These are phyloP conservation scores for Stenchaetothrips biformis DNA, from an alignment of 2,888 invertebrate species.

Conservation along the genomic window DNA sequence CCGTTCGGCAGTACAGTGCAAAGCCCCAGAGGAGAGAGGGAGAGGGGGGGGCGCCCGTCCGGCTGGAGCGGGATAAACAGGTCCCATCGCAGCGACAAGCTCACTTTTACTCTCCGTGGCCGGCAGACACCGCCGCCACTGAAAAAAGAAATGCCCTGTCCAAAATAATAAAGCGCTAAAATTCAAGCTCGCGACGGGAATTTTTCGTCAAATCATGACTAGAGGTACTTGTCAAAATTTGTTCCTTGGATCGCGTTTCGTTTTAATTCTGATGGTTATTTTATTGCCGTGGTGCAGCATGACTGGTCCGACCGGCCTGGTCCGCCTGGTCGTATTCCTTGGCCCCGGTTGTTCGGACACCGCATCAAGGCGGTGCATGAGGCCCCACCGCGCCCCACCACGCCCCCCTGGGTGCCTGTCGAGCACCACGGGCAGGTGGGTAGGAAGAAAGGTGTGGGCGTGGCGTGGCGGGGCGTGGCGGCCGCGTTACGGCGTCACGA, in stretches of 20 bases:
- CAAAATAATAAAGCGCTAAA: no score
- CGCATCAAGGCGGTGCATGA: no score
- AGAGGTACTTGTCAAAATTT: no score
- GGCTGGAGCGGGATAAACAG: background rate
- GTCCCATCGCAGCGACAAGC: background rate
- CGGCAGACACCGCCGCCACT: background rate
- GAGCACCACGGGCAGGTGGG: background rate
- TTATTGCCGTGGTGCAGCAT: no score
- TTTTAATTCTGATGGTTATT: no score
- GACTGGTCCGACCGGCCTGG: no score
- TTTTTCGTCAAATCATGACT: no score
- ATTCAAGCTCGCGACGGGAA: no score
- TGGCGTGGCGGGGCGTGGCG: background rate
- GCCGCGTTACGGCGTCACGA: slow-evolving; percentile 12
- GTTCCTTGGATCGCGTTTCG: no score
- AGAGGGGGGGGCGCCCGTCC: background rate
- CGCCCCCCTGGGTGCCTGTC: background rate
- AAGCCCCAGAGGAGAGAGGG: background rate
- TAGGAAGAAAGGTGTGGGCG: slow-evolving; percentile 17
- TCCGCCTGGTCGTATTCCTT: no score
- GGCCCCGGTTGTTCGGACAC: no score
- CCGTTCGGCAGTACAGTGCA: no score
- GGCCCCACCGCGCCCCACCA: background rate
- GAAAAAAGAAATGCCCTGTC: background rate
- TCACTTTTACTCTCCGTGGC: slow-evolving; percentile 5